Base-by-base conservation (phyloP, 2,888 invertebrate species). In the Dascillus cervinus region DNA sequence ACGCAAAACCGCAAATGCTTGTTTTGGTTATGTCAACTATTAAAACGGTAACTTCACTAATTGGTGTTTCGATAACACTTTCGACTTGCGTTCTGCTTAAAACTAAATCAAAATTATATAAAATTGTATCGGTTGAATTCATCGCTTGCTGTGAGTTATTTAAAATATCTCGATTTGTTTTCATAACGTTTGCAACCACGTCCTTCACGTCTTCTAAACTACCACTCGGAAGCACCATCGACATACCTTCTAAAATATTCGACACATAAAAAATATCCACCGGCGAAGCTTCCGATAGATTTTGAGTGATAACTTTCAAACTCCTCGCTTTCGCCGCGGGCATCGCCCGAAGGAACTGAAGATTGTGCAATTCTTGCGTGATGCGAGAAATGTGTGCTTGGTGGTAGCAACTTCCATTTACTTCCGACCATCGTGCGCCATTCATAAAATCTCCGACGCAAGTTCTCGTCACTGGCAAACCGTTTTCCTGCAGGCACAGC, bases 401-500 rank as follows among this genome's bases (percentile, higher is more conserved):
- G 4, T 17, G 4, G 8, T 4, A 4, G 8, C 17, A 17, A 6
- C 5, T 22, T 26, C 43, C 45, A 9, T 60, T 58, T 2, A 70
- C 52, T 1, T 52, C 33, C 22, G 66, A 65, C 77, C 77, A 77
- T 25, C 47, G 46, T 19, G 69, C 70, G 5, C 76, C 77, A 3
- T 60, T 42, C 2, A 70, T 49, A 48, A 72, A 75, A 22, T 72
- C 64, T 3, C 76, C 76, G 3, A 46, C 32, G 45, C 77, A 77
- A 30, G 56, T 59, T 38, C 75, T 63, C 17, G 66, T 69, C 2
- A 73, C 67, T 4, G 75, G 76, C 32, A 73, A 58, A 2, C 73
- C 74, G 46, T 71, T 72, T 8, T 55, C 48, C 54, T 72, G 69
- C 29, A 77, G 56, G 42, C 77, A 77, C 37, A 76, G 65, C 41